Base-by-base conservation (phyloP, 2,888 invertebrate genomes). In the Nebria brevicollis region DNA sequence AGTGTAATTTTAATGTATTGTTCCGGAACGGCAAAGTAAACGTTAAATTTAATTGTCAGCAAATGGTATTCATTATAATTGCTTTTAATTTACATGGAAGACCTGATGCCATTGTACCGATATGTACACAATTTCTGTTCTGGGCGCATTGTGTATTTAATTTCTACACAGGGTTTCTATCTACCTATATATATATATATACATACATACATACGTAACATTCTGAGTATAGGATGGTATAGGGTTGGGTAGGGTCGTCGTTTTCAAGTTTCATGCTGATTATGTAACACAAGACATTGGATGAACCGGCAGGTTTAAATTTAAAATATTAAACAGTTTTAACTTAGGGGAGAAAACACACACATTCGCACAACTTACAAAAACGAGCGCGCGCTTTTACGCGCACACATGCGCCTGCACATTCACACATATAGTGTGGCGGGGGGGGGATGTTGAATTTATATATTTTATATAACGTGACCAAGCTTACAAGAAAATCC, bases 1-100 rank as follows among this genome's bases (percentile, higher is more conserved):
- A 85, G 87, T 88, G 89, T 89, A 89, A 89, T 89, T 87, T 87
- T 89, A 89, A 89, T 89, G 89, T 86, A 89, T 89, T 89, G 89
- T 89, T 87, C 87, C 54, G 54, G 54, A 54, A 11, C 54, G 87
- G 87, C 88, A 88, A 88, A 88, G 88, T 88, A 88, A 88, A 89
- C 88, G 88, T 88, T 87, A 70, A 86, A 87, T 87, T 87, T 87
- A 87, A 88, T 89, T 89, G 89, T 88, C 86, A 86, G 85, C 68
- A 81, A 54, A 86, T 86, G 87, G 87, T 86, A 88, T 88, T 88
- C 89, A 88, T 88, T 88, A 88, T 89, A 88, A 89, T 88, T 86
- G 88, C 88, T 88, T 89, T 89, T 89, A 89, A 89, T 89, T 88
- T 89, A 89, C 89, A 89, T 87, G 87, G 87, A 88, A 88, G 88